Evolutionary conservation across 2,888 invertebrate species (phyloP).

Genomic region (Melipona bicolor): DNA sequence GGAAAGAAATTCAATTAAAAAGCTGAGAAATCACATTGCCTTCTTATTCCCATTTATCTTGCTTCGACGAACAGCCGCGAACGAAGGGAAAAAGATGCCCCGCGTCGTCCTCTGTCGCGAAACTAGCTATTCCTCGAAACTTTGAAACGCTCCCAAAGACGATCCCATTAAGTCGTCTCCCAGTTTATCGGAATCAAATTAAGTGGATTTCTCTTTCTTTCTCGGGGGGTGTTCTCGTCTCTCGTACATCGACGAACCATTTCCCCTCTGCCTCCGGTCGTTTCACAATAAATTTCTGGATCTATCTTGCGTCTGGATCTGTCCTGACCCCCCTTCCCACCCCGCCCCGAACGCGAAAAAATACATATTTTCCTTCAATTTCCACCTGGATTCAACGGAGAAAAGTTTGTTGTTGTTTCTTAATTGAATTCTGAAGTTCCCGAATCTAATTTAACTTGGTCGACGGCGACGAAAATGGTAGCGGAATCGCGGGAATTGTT

Average conservation of each 20-base stretch:
- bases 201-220: constrained; percentile 41
- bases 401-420: constrained; percentile 10
- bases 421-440: constrained; percentile 16
- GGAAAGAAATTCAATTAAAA: constrained; percentile 33
- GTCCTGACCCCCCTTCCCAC: not conserved
- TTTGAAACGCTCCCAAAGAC: constrained; percentile 60
- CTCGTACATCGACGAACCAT: not conserved
- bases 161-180: constrained; percentile 65
- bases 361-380: constrained; percentile 4
- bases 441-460: constrained; percentile 18
- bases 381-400: not conserved
- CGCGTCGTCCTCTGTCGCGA: constrained; percentile 16
- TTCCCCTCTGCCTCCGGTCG: not conserved
- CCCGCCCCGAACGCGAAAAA: not conserved
- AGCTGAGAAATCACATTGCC: constrained; percentile 39
- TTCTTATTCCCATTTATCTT: constrained; percentile 29
- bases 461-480: not conserved
- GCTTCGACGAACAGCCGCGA: constrained; percentile 17
- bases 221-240: not conserved
- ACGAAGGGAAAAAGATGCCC: not conserved
- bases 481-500: not conserved
- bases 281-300: not conserved
- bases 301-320: not conserved
- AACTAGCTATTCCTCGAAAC: constrained; percentile 62
- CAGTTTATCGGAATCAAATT: constrained; percentile 72